These are phyloP conservation scores for Budorcas taxicolor DNA, from an alignment of 2,113 vertebrate genomes.

Conservation along the genomic window DNA sequence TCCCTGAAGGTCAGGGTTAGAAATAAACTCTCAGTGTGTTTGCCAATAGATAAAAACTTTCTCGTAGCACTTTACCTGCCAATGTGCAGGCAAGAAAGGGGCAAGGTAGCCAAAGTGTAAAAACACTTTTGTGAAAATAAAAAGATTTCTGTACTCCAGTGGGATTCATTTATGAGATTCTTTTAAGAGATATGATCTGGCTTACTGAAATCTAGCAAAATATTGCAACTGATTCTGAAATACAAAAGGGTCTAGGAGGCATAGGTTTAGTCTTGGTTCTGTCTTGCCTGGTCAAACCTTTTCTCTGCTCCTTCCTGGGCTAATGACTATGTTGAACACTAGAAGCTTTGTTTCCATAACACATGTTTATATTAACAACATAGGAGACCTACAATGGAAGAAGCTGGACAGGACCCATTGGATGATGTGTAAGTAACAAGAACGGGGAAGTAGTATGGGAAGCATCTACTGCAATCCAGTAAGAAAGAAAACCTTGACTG, in stretches of 20 bases:
- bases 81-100: background rate
- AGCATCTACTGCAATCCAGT: background rate
- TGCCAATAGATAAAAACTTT: background rate
- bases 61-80: background rate
- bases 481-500: background rate
- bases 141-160: background rate
- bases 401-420: background rate
- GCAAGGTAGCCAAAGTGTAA: background rate
- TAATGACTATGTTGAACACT: background rate
- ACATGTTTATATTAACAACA: background rate
- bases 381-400: constrained; percentile 43
- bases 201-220: background rate
- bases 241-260: background rate
- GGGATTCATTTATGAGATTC: background rate
- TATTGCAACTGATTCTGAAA: background rate
- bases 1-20: background rate
- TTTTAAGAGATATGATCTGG: background rate
- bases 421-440: constrained; percentile 17
- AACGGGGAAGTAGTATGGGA: background rate
- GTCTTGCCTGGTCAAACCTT: background rate
- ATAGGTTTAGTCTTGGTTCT: background rate
- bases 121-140: background rate
- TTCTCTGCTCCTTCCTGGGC: background rate
- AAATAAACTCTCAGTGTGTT: background rate
- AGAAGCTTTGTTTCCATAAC: background rate